Percentiles rank a stretch among this genome's conserved stretches.
phyloP scores from a whole-genome alignment of 2,888 invertebrate species.

The Drosophila barbarae region DNA sequence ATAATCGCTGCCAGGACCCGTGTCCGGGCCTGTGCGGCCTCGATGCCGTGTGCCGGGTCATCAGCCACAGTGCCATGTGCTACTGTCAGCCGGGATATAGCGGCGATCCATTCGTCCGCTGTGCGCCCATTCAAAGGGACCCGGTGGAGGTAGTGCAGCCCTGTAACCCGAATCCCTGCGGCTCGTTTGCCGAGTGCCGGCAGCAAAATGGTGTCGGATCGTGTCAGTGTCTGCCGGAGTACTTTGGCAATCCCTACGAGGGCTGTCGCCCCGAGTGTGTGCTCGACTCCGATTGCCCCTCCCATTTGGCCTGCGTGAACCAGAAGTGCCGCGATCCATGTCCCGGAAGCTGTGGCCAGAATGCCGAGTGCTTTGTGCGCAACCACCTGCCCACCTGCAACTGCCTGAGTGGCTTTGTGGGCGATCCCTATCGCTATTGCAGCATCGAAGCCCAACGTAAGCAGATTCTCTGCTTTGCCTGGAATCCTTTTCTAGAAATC shows the following conservation, averaged over 20 bases:
- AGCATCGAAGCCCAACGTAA: constrained; percentile 80
- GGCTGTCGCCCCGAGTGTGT: constrained; percentile 88
- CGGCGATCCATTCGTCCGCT: constrained; percentile 80
- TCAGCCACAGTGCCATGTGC: constrained; percentile 90
- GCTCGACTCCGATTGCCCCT: constrained; percentile 86
- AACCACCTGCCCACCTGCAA: constrained; percentile 86
- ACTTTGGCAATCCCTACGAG: constrained; percentile 89
- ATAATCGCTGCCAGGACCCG: constrained; percentile 87
- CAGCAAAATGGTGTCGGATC: constrained; percentile 84
- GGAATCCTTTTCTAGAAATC: neutral
- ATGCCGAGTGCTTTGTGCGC: constrained; percentile 87
- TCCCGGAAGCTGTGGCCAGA: constrained; percentile 87
- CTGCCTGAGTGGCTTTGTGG: constrained; percentile 86
- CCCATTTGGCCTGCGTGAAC: constrained; percentile 85
- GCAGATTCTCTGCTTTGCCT: constrained; percentile 46
- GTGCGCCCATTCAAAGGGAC: constrained; percentile 80
- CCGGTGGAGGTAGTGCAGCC: constrained; percentile 81
- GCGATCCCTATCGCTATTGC: constrained; percentile 88
- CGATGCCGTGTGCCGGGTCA: constrained; percentile 86
- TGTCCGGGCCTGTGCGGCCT: constrained; percentile 86
- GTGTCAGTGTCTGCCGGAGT: constrained; percentile 86
- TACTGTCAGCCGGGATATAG: constrained; percentile 82
- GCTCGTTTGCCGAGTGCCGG: constrained; percentile 87
- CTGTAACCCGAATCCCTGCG: constrained; percentile 90
- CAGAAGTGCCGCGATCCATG: constrained; percentile 90